Evolutionary conservation across 2,888 invertebrate genomes (phyloP).

Genomic region (Caenorhabditis uteleia): DNA sequence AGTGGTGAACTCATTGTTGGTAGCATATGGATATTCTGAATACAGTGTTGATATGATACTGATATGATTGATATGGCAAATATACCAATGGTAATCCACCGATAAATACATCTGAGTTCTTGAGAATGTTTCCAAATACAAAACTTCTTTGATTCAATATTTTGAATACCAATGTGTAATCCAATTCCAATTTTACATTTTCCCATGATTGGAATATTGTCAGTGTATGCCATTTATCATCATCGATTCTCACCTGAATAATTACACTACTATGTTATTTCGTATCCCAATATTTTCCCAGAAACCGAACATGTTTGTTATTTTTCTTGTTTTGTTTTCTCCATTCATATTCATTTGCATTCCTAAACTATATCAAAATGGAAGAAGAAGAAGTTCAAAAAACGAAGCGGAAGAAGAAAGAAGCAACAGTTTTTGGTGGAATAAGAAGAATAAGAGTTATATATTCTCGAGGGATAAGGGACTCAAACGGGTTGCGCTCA

Average conservation of each 20-base stretch:
- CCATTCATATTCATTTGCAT: background rate
- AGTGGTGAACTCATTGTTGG: conserved; percentile 64
- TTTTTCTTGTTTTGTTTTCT: background rate
- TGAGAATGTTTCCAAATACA: conserved; percentile 82
- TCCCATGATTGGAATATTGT: conserved; percentile 76
- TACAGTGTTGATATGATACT: background rate
- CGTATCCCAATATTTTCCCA: background rate
- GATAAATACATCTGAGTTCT: conserved; percentile 90
- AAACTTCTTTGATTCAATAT: conserved; percentile 85
- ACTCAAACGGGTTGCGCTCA: too few relatives aligned
- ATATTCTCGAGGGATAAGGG: too few relatives aligned
- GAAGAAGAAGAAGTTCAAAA: background rate
- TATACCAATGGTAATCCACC: conserved; percentile 86
- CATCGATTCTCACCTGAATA: conserved; percentile 79
- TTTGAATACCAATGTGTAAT: conserved; percentile 62
- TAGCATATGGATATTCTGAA: conserved; percentile 62
- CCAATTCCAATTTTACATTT: conserved; percentile 67
- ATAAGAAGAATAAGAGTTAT: background rate
- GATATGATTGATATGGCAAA: background rate
- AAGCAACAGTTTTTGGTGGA: background rate
- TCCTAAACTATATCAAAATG: background rate
- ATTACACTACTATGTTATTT: too few relatives aligned
- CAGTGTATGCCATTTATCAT: conserved; percentile 91
- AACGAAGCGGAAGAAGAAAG: background rate
- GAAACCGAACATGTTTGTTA: too few relatives aligned